Evolutionary conservation across 2,797 vertebrate genomes (phyloP).

Genomic region (Nannoperca obscura): DNA sequence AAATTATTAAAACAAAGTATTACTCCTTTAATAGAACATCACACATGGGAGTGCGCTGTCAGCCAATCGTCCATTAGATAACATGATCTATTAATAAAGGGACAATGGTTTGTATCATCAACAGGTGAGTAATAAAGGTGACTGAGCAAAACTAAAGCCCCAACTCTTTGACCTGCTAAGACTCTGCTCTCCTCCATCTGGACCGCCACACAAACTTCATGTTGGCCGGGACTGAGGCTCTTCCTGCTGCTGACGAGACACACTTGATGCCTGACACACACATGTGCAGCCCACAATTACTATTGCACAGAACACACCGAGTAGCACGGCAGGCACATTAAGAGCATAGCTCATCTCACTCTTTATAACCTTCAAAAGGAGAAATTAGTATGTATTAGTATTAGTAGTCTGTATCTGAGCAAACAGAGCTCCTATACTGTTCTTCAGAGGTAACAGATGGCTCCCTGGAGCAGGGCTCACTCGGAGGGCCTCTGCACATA

Average conservation of each 20-base stretch:
- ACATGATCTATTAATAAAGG: not conserved
- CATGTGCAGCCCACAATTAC: not conserved
- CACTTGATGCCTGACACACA: constrained; percentile 21
- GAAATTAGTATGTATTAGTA: constrained; percentile 10
- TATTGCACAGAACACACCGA: not conserved
- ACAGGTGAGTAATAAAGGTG: not conserved
- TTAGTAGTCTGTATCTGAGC: constrained; percentile 21
- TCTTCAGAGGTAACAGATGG: constrained; percentile 81
- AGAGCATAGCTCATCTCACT: constrained; percentile 14
- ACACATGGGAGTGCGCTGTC: not conserved
- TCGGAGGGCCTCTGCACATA: constrained; percentile 73
- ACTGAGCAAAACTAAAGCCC: not conserved
- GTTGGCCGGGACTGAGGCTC: not conserved
- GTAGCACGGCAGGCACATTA: not conserved
- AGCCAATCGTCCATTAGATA: not conserved
- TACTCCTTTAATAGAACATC: not conserved
- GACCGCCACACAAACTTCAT: constrained; percentile 20
- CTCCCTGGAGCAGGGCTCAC: constrained; percentile 68
- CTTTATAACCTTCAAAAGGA: not conserved
- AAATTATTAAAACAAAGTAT: not conserved
- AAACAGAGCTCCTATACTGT: constrained; percentile 44
- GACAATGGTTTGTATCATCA: not conserved
- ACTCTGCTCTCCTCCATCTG: constrained; percentile 26
- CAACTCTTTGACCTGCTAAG: not conserved
- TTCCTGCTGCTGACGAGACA: constrained; percentile 25